Percentiles rank a stretch among this genome's conserved stretches.
Conservation (phyloP, 2,797 vertebrate species). For the Typhlichthys eigenmanni region DNA sequence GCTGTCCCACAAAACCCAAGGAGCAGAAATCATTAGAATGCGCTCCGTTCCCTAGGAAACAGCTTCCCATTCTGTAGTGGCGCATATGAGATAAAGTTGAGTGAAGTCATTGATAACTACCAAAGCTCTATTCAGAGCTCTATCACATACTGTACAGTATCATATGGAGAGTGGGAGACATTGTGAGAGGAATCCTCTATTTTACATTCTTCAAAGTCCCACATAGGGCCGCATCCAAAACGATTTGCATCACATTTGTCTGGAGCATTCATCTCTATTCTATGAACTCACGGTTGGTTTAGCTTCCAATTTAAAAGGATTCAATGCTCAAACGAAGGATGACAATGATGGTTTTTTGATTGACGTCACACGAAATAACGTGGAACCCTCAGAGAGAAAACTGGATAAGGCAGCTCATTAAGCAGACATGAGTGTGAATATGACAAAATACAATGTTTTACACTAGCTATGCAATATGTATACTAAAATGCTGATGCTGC, state of each 20-base stretch:
- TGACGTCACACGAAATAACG: slow-evolving; percentile 17
- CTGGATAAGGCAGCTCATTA: slow-evolving; percentile 29
- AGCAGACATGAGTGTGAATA: neutral
- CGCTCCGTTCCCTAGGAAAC: slow-evolving; percentile 64
- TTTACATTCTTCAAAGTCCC: slow-evolving; percentile 21
- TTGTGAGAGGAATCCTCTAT: neutral
- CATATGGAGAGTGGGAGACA: slow-evolving; percentile 10
- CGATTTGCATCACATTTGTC: slow-evolving; percentile 47
- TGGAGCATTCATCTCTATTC: slow-evolving; percentile 39
- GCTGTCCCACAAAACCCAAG: slow-evolving; percentile 42
- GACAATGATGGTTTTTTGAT: slow-evolving; percentile 26
- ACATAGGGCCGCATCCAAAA: slow-evolving; percentile 34
- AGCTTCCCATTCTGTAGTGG: slow-evolving; percentile 41
- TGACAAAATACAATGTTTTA: slow-evolving; percentile 5
- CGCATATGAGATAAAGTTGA: slow-evolving; percentile 11
- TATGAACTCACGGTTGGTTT: slow-evolving; percentile 30
- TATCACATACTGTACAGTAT: slow-evolving; percentile 1
- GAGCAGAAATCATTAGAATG: slow-evolving; percentile 53
- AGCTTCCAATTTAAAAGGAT: slow-evolving; percentile 49
- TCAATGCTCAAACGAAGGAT: slow-evolving; percentile 44
- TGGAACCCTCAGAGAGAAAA: slow-evolving; percentile 7
- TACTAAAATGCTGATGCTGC: neutral
- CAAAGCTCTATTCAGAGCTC: neutral
- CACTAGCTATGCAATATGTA: slow-evolving; percentile 9
- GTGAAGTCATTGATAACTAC: slow-evolving; percentile 14